phyloP scores from a whole-genome alignment of 2,113 vertebrate genomes.

The Rhinogobius similis region DNA sequence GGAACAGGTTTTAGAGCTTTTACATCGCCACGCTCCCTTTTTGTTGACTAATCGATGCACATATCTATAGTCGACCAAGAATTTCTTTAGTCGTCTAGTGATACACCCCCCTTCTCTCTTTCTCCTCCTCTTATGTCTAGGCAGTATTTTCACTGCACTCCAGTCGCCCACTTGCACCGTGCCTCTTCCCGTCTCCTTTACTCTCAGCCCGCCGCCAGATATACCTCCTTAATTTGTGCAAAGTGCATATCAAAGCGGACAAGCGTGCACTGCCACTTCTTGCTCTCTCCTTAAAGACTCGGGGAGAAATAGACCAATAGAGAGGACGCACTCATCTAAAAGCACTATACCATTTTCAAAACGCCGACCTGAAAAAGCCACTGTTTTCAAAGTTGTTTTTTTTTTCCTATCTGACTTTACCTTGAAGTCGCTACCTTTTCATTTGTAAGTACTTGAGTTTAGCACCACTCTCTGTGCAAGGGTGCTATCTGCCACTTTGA shows the following conservation, averaged over 20 bases:
- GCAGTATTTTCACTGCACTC: background rate
- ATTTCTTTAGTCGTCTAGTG: no score
- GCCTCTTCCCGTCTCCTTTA: background rate
- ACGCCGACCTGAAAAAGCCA: slow-evolving; percentile 11
- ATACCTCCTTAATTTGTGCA: slow-evolving; percentile 22
- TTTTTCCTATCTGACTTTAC: slow-evolving; percentile 25
- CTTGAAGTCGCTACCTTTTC: slow-evolving; percentile 50
- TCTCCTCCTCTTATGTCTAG: background rate
- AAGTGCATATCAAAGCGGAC: slow-evolving; percentile 44
- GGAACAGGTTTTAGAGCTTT: no score
- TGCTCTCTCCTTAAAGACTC: background rate
- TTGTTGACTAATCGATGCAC: no score
- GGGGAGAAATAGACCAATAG: background rate
- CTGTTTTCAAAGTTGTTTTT: slow-evolving; percentile 23
- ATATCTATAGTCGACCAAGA: no score
- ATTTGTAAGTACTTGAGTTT: slow-evolving; percentile 37
- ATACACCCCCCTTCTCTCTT: background rate
- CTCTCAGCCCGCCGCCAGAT: slow-evolving; percentile 10
- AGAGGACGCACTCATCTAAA: slow-evolving; percentile 4
- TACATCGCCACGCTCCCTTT: no score
- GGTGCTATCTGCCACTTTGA: slow-evolving; percentile 26
- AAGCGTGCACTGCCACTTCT: background rate
- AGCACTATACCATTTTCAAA: slow-evolving; percentile 4
- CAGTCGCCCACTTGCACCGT: slow-evolving; percentile 1
- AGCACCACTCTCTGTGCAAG: slow-evolving; percentile 28